phyloP scores from a whole-genome alignment of 1,140 invertebrate genomes.

The roundworm (Caenorhabditis elegans) region DNA sequence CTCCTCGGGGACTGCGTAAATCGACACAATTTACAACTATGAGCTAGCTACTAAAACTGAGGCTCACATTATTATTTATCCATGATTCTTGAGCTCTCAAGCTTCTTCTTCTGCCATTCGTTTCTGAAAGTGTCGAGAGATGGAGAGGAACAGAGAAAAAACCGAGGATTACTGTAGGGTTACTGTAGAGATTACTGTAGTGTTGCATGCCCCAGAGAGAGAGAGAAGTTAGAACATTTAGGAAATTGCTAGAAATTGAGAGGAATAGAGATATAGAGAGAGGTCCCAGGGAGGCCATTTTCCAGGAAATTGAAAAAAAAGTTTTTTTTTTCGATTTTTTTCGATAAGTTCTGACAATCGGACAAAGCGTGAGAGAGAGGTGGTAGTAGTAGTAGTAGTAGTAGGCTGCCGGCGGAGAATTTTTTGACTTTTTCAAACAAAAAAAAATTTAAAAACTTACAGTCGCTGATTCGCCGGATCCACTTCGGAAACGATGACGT shows the following conservation, averaged over 20 bases:
- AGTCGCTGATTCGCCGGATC: conserved; percentile 33
- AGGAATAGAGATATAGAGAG: background rate
- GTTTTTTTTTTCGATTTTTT: background rate
- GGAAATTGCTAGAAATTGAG: background rate
- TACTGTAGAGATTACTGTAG: background rate
- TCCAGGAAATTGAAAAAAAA: too few species aligned
- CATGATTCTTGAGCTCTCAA: conserved; percentile 4
- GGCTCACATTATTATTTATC: background rate
- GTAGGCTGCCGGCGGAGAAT: background rate
- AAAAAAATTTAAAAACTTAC: conserved; percentile 4
- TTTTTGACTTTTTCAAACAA: background rate
- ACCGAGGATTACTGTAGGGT: background rate
- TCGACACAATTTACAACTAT: too few species aligned
- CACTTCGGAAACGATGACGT: conserved; percentile 13
- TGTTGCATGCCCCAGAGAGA: background rate
- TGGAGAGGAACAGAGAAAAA: background rate
- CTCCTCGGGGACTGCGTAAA: too few species aligned
- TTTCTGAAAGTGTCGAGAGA: background rate
- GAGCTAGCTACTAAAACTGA: too few species aligned
- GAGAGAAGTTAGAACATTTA: background rate
- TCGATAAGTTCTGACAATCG: background rate
- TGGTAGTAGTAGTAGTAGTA: too few species aligned
- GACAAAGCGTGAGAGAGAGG: background rate
- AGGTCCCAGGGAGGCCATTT: background rate
- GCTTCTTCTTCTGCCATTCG: background rate